Evolutionary conservation across 2,113 vertebrate species (phyloP), one percentile per base, ranked within the genome.

Genomic region (Rhadina sibilatrix): DNA sequence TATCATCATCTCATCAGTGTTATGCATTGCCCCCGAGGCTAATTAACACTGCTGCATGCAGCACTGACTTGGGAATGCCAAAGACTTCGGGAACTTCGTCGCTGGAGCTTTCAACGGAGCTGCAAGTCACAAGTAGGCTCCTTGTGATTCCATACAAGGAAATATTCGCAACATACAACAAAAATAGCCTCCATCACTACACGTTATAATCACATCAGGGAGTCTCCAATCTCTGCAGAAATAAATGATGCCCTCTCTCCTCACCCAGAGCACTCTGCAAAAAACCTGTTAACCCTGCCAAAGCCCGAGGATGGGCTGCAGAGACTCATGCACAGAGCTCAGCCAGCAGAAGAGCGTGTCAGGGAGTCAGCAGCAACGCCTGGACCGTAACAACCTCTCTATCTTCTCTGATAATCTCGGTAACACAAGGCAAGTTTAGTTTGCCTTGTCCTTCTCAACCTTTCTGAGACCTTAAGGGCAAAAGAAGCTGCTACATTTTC

Each of bases 131-230:
- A 56, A 47, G 96, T 82, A 49, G 88, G 89, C 87, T 97, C 94
- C 95, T 42, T 85, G 93, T 87, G 94, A 96, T 91, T 89, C 94
- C 96, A 96, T 96, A 97, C 93, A 97, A 95, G 96, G 95, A 66
- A 96, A 96, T 95, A 97, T 80, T 95, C 94, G 80, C 95, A 96
- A 96, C 84, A 77, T 35, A 85, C 70, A 95, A 86, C 11, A 94
- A 96, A 97, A 97, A 97, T 96, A 97, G 95, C 94, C 94, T 96
- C 94, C 94, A 91, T 94, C 84, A 53, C 91, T 63, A 85, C 95
- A 96, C 42, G 10, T 84, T 96, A 68, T 57, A 87, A 94, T 83
- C 94, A 79, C 95, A 95, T 47, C 87, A 50, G 93, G 93, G 94
- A 97, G 91, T 40, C 91, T 93, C 90, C 96, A 80, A 82, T 61